These are phyloP conservation scores for Aphidoletes aphidimyza DNA, from an alignment of 2,888 invertebrate genomes.

Conservation along the genomic window DNA sequence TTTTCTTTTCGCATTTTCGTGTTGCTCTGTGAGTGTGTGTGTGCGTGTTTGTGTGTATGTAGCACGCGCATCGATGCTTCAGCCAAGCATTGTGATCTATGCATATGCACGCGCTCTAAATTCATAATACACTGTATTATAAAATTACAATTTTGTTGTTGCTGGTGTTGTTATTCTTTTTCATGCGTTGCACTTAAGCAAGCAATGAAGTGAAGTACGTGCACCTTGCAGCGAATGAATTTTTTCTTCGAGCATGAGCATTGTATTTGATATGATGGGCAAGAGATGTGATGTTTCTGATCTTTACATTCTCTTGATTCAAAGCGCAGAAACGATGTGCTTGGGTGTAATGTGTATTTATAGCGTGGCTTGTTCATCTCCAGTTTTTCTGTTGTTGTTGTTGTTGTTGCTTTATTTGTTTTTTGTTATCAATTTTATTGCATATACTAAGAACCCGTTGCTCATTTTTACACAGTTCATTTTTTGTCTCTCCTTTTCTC, in stretches of 20 bases:
- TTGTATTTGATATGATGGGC: background rate
- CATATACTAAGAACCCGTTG: background rate
- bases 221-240: background rate
- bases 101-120: conserved; percentile 4
- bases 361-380: background rate
- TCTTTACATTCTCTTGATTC: background rate
- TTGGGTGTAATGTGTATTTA: background rate
- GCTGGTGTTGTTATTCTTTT: background rate
- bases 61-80: too few relatives aligned
- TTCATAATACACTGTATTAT: background rate
- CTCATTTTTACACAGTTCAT: background rate
- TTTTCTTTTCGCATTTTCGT: background rate
- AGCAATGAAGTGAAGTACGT: background rate
- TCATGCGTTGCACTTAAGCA: background rate
- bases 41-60: too few relatives aligned
- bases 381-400: too few relatives aligned
- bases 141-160: background rate
- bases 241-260: background rate
- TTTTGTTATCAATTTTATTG: conserved; percentile 20
- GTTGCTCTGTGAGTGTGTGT: background rate
- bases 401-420: too few relatives aligned
- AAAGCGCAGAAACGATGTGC: too few relatives aligned
- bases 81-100: background rate
- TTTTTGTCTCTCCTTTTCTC: background rate
- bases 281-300: background rate